These are phyloP conservation scores for Stegostoma tigrinum DNA, from an alignment of 2,113 vertebrate species.

Conservation along the genomic window DNA sequence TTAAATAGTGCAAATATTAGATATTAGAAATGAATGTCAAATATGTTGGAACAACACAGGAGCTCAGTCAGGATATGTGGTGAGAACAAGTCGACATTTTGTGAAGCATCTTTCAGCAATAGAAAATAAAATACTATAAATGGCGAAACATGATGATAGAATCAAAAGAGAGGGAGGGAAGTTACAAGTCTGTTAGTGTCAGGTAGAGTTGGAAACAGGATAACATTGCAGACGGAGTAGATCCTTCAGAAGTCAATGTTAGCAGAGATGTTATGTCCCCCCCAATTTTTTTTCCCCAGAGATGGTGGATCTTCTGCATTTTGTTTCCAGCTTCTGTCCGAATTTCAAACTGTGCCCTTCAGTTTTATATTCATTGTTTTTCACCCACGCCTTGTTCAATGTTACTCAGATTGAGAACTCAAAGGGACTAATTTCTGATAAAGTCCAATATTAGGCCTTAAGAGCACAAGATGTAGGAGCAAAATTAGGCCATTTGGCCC, in stretches of 20 bases:
- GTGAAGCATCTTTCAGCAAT: no score
- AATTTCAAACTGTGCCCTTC: neutral
- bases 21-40: neutral
- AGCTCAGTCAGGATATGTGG: neutral
- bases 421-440: neutral
- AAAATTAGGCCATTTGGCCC: no score
- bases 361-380: neutral
- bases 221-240: neutral
- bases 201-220: neutral
- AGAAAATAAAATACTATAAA: neutral
- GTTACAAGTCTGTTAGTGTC: neutral
- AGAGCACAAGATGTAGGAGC: no score
- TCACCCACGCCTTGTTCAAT: neutral
- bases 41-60: neutral
- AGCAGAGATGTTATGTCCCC: neutral
- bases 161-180: neutral
- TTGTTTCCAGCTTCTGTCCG: neutral
- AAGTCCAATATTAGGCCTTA: no score
- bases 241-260: neutral
- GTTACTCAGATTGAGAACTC: neutral
- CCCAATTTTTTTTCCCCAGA: neutral
- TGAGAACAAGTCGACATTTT: neutral
- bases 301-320: neutral
- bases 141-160: neutral
- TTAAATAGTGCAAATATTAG: neutral